A percentile compares a stretch with the other conserved stretches of the same genome.
Evolutionary conservation across 2,113 vertebrate species (phyloP).

Genomic region (Rallus limicola): DNA sequence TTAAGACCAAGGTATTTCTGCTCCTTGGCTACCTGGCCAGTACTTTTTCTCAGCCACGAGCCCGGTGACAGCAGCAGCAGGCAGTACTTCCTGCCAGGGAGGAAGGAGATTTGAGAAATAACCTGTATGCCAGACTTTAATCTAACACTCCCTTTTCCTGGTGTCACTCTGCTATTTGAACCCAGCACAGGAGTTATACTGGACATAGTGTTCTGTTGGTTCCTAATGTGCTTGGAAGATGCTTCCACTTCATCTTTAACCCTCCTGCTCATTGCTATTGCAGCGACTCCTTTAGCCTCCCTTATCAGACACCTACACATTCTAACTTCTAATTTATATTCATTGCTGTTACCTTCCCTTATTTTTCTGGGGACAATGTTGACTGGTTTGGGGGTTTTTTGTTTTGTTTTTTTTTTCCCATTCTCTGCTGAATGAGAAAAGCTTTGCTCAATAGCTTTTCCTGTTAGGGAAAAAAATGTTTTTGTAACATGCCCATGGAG

Average conservation of each 20-base stretch:
- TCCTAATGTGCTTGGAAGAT: neutral
- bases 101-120: neutral
- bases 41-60: neutral
- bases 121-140: neutral
- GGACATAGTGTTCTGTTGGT: neutral
- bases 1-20: neutral
- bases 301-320: slow-evolving; percentile 36
- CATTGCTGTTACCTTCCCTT: neutral
- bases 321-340: slow-evolving; percentile 23
- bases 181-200: neutral
- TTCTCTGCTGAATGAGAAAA: neutral
- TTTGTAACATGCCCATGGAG: neutral
- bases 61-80: neutral
- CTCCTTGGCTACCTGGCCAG: neutral
- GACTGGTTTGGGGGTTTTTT: neutral
- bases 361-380: neutral
- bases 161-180: neutral
- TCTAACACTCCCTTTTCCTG: neutral
- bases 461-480: neutral
- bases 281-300: neutral
- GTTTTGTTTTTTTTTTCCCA: neutral
- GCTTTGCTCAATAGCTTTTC: neutral
- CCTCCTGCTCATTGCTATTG: neutral
- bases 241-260: neutral
- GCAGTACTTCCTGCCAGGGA: neutral